phyloP scores from a whole-genome alignment of 2,888 invertebrate genomes.

The Molorchus minor region DNA sequence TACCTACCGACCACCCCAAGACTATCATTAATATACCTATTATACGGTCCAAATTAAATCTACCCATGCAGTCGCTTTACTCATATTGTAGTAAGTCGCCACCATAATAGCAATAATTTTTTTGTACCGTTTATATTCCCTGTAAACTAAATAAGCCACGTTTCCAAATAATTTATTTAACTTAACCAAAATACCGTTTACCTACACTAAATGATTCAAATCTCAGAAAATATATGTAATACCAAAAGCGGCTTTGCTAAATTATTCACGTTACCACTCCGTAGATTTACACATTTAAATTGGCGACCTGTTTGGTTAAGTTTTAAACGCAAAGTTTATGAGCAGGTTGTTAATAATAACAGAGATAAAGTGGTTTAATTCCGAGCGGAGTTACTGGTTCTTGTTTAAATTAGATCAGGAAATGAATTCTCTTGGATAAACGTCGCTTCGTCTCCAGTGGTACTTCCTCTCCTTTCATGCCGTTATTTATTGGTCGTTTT shows the following conservation, averaged over 20 bases:
- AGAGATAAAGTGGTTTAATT: slow-evolving; percentile 61
- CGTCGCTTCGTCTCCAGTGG: slow-evolving; percentile 57
- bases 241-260: neutral
- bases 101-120: no score
- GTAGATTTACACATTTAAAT: slow-evolving; percentile 13
- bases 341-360: slow-evolving; percentile 43
- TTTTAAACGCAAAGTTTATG: slow-evolving; percentile 19
- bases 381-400: slow-evolving; percentile 56
- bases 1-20: no score
- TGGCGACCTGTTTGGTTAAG: slow-evolving; percentile 14
- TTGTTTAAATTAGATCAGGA: slow-evolving; percentile 63
- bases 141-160: no score
- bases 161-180: no score
- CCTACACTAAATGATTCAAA: slow-evolving; percentile 9
- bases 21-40: no score
- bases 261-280: slow-evolving; percentile 8
- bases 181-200: no score
- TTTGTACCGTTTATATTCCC: no score
- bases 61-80: no score
- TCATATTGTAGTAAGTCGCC: no score
- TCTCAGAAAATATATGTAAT: neutral
- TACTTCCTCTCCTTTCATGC: slow-evolving; percentile 60
- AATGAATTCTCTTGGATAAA: slow-evolving; percentile 61
- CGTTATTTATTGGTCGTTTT: slow-evolving; percentile 61
- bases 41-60: no score